Evolutionary conservation across 2,888 invertebrate species (phyloP).

Genomic region (Hesperia comma): DNA sequence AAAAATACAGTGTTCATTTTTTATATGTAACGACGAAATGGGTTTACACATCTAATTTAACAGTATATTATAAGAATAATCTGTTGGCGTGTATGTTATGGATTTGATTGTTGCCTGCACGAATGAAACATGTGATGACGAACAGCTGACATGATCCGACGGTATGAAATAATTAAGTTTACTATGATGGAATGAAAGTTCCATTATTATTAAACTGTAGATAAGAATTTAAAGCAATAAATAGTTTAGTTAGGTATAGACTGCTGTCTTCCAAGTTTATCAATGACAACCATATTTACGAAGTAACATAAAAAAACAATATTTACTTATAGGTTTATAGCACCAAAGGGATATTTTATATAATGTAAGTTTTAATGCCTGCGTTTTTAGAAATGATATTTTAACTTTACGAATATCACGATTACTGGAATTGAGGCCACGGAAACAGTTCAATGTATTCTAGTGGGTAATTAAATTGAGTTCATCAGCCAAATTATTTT

Average conservation of each 20-base stretch:
- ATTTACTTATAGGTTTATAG: constrained; percentile 10
- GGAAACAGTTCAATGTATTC: neutral
- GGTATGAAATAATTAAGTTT: too few relatives aligned
- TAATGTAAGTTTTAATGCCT: neutral
- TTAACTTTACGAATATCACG: neutral
- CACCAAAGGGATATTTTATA: neutral
- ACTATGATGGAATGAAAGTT: too few relatives aligned
- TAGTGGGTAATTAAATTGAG: neutral
- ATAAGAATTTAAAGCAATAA: neutral
- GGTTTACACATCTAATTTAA: too few relatives aligned
- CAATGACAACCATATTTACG: neutral
- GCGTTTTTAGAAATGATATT: neutral
- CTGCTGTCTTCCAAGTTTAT: neutral
- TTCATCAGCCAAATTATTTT: neutral
- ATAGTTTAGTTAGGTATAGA: neutral
- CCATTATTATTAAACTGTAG: too few relatives aligned
- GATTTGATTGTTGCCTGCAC: too few relatives aligned
- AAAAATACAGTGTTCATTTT: too few relatives aligned
- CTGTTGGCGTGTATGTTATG: too few relatives aligned
- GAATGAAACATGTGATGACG: too few relatives aligned
- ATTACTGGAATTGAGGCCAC: too few relatives aligned
- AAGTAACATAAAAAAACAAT: constrained; percentile 3
- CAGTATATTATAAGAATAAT: too few relatives aligned
- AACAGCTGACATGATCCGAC: too few relatives aligned
- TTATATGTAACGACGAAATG: too few relatives aligned